phyloP scores from a whole-genome alignment of 2,888 invertebrate genomes.

The Hirtodrosophila duncani region DNA sequence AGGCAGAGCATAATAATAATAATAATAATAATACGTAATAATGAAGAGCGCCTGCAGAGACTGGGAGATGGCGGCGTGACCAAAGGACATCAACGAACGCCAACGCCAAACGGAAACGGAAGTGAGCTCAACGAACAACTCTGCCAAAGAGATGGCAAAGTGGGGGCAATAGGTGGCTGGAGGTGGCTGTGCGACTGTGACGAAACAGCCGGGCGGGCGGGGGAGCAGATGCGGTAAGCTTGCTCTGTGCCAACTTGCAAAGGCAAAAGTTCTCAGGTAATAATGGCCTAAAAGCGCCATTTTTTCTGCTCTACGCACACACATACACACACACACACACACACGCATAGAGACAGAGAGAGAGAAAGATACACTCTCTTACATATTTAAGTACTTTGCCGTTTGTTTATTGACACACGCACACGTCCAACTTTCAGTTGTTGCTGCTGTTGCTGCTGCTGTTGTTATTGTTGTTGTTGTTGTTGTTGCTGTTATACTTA shows the following conservation, averaged over 20 bases:
- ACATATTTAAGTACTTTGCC: slow-evolving; percentile 25
- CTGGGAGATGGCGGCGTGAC: slow-evolving; percentile 15
- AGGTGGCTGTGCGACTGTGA: too few species aligned
- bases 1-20: too few species aligned
- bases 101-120: slow-evolving; percentile 59
- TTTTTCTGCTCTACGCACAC: slow-evolving; percentile 18
- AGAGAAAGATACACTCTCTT: background rate
- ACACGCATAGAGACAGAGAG: slow-evolving; percentile 3
- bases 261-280: slow-evolving; percentile 67
- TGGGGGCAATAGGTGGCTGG: too few species aligned
- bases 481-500: slow-evolving; percentile 59
- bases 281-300: slow-evolving; percentile 70
- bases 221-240: too few species aligned
- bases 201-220: too few species aligned
- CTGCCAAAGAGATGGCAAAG: slow-evolving; percentile 10
- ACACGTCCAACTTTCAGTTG: slow-evolving; percentile 42
- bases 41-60: slow-evolving; percentile 16
- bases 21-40: slow-evolving; percentile 39
- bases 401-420: slow-evolving; percentile 67
- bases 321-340: slow-evolving; percentile 7
- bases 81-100: slow-evolving; percentile 27
- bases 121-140: slow-evolving; percentile 58
- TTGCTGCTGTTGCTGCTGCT: slow-evolving; percentile 3
- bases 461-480: slow-evolving; percentile 7
- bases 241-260: slow-evolving; percentile 13